Base-by-base conservation (phyloP, 2,888 invertebrate genomes). In the Heliconius hortense region DNA sequence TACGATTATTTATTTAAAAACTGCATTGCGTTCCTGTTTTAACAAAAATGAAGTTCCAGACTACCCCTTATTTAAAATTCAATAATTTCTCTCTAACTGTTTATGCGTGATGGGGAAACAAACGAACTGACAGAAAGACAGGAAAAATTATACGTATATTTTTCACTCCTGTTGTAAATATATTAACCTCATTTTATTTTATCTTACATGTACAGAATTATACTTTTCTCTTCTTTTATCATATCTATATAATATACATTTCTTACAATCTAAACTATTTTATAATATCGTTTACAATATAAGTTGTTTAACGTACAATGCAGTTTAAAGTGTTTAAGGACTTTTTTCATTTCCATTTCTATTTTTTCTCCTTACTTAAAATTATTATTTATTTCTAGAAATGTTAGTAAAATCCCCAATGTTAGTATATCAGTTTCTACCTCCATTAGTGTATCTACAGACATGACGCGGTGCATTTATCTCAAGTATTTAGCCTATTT, bases 401-500 rank as follows among this genome's bases (percentile, higher is more conserved):
- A 11, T 59, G 18, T 39, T 15, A 35, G 69, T 70, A 75, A 77
- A 77, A 79, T 72, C 60, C 68, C 66, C 56, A 72, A 56, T 66
- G 64, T 48, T 73, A 76, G 72, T 74, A 60, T 56, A 73, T 72
- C 73, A 71, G 78, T 79, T 80, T 78, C 76, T 76, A 76, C 77
- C 75, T 77, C 82, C 82, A 84, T 87, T 87, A 86, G 81, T 82
- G 79, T 86, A 85, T 85, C 85, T 81, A 77, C 77, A 83, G 79
- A 82, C 81, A 80, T 84, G 87, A 85, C 88, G 87, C 84, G 84
- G 80, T 67, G 73, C 74, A 73, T 82, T 83, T 87, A 89, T 89
- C 88, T 85, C 82, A 87, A 88, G 82, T 85, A 84, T 85, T 83
- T 85, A 84, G 82, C 85, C 82, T 85, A 88, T 86, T 85, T 81